Conservation (phyloP, 2,888 invertebrate genomes). For the Incurvaria masculella region DNA sequence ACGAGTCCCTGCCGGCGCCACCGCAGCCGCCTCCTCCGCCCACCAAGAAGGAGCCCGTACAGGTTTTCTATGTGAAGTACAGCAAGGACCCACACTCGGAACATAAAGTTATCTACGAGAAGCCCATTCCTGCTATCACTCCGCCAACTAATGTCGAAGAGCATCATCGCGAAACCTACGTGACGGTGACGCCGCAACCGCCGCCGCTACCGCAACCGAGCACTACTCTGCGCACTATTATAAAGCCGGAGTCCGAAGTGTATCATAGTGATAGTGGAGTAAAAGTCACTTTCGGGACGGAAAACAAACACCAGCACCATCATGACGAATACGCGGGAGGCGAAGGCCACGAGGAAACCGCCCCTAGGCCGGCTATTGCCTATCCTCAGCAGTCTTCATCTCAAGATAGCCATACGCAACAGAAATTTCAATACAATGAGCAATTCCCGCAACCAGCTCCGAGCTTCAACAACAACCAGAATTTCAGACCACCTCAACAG, state of each 20-base stretch:
- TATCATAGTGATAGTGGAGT: constrained; percentile 80
- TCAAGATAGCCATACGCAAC: constrained; percentile 31
- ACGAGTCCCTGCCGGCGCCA: constrained; percentile 70
- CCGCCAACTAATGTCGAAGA: constrained; percentile 66
- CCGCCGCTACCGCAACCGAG: constrained; percentile 37
- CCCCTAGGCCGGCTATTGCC: constrained; percentile 61
- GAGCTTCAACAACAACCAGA: neutral
- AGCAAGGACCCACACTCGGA: constrained; percentile 77
- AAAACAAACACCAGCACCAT: constrained; percentile 46
- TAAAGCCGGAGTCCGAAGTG: constrained; percentile 81
- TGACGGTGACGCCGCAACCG: constrained; percentile 53
- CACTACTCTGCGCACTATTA: constrained; percentile 81
- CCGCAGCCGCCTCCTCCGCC: constrained; percentile 50
- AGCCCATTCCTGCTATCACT: constrained; percentile 75
- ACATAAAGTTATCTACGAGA: constrained; percentile 73
- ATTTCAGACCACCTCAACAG: constrained; percentile 29
- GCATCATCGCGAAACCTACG: constrained; percentile 55
- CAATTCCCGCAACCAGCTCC: constrained; percentile 1
- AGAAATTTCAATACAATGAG: constrained; percentile 26
- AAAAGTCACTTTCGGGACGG: constrained; percentile 76
- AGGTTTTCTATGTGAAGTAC: constrained; percentile 89
- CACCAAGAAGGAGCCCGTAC: constrained; percentile 75
- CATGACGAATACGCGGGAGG: constrained; percentile 29
- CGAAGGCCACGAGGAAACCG: constrained; percentile 59
- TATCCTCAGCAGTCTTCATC: constrained; percentile 32